Conservation (phyloP, 2,888 invertebrate species). For the Andrena bicolor region DNA sequence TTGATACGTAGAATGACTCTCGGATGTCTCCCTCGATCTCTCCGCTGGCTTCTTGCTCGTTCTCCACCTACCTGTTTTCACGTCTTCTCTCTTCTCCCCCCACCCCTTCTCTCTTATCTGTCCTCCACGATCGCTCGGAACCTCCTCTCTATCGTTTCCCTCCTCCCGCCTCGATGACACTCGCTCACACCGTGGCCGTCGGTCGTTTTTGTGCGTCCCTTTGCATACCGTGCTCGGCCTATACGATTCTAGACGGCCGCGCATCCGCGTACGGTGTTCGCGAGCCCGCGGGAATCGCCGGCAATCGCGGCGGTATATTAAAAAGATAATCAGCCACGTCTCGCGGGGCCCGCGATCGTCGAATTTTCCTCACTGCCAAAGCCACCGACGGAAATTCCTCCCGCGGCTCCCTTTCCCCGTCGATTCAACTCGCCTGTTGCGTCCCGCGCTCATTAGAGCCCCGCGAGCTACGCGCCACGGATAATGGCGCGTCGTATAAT, state of each 20-base stretch:
- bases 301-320: conserved; percentile 70
- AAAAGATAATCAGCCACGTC: conserved; percentile 71
- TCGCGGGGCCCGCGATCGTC: conserved; percentile 36
- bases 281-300: conserved; percentile 23
- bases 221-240: conserved; percentile 66
- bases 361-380: conserved; percentile 55
- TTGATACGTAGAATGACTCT: conserved; percentile 80
- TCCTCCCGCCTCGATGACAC: conserved; percentile 43
- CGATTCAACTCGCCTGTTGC: conserved; percentile 19
- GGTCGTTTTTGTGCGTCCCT: conserved; percentile 60
- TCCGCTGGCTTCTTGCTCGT: conserved; percentile 42
- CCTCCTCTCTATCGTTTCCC: conserved; percentile 53
- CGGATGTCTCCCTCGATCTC: conserved; percentile 60
- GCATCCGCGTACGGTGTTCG: conserved; percentile 17
- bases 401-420: conserved; percentile 23
- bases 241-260: conserved; percentile 43
- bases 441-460: conserved; percentile 34
- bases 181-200: conserved; percentile 28
- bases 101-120: conserved; percentile 27
- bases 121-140: conserved; percentile 46
- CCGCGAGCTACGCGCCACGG: background rate
- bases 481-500: conserved; percentile 31
- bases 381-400: conserved; percentile 47
- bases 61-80: conserved; percentile 57
- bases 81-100: conserved; percentile 22